Evolutionary conservation across 2,888 invertebrate species (phyloP), one percentile per base, ranked within the genome.

Genomic region (Geotrupes spiniger): DNA sequence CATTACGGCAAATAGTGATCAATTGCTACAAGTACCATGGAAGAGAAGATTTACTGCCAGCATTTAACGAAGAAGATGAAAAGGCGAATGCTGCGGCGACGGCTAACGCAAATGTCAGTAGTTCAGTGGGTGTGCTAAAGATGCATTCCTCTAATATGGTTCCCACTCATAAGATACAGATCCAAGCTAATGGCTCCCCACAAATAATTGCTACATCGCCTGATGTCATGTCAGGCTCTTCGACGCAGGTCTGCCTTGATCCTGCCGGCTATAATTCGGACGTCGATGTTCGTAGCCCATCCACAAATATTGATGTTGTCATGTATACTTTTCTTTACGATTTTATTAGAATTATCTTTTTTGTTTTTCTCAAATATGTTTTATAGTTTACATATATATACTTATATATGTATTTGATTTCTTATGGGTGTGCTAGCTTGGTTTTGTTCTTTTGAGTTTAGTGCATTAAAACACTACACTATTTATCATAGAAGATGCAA

Each of bases 11-110:
- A 76, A 96, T 97, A 62, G 96, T 97, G 52, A 90, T 94, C 68
- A 96, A 96, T 76, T 97, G 97, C 76, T 97, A 97, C 79, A 95
- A 94, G 78, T 96, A 91, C 78, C 96, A 97, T 74, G 94, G 95
- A 0, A 82, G 96, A 59, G 95, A 95, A 76, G 96, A 97, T 73
- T 79, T 97, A 56, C 76, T 97, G 66, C 95, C 96, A 10, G 92
- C 94, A 29, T 96, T 96, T 76, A 89, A 85, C 42, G 95, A 94
- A 68, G 92, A 93, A 49, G 91, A 92, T 51, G 92, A 92, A 54
- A 89, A 89, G 61, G 80, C 82, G 11, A 82, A 80, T 63, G 76
- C 78, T 66, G 60, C 80, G 66, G 76, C 85, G 62, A 72, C 81
- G 63, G 69, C 76, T 61, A 71, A 74, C 58, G 73, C 74, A 52